These are phyloP conservation scores for Glaucomys volans DNA, from an alignment of 2,113 vertebrate species.

Conservation along the genomic window DNA sequence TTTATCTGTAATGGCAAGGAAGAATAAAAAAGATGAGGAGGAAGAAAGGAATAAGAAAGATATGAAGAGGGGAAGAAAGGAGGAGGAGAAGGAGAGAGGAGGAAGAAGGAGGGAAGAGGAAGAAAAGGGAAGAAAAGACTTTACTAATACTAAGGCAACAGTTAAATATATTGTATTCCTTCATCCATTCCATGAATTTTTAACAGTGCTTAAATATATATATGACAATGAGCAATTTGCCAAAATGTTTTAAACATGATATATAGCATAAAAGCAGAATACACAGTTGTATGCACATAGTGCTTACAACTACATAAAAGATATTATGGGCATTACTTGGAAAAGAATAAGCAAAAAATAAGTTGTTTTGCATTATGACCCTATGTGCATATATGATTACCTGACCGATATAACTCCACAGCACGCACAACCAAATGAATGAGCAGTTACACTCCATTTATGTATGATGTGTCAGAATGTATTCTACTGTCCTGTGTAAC, in stretches of 20 bases:
- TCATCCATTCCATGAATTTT: neutral
- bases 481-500: too few species aligned
- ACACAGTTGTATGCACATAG: neutral
- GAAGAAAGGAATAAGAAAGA: neutral
- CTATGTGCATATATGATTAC: too few species aligned
- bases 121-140: neutral
- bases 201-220: neutral
- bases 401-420: too few species aligned
- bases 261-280: neutral
- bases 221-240: conserved; percentile 3
- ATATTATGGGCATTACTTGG: neutral
- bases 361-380: neutral
- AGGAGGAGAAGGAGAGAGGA: neutral
- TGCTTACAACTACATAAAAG: neutral
- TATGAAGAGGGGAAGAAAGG: neutral
- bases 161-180: neutral
- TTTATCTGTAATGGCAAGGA: conserved; percentile 10
- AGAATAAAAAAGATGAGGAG: neutral
- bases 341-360: neutral
- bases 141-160: neutral
- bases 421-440: too few species aligned
- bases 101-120: neutral
- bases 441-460: too few species aligned
- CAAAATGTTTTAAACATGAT: conserved; percentile 5
- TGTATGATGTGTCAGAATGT: too few species aligned